Evolutionary conservation across 2,888 invertebrate genomes (phyloP).

Genomic region (Euplexia lucipara): DNA sequence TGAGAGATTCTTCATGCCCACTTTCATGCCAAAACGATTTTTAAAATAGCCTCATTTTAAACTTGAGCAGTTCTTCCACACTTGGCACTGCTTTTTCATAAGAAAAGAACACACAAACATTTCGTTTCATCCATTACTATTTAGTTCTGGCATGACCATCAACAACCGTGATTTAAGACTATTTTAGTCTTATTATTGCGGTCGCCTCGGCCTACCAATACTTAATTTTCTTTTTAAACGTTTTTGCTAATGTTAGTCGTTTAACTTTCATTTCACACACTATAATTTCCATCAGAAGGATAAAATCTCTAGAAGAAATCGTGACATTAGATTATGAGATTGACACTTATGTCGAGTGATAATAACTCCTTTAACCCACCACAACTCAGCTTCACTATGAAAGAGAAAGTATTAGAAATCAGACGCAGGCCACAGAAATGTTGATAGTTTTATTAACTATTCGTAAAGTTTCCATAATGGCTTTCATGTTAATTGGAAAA

Average conservation of each 20-base stretch:
- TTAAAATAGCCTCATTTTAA: background rate
- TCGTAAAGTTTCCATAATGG: background rate
- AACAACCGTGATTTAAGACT: too few species aligned
- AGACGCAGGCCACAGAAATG: constrained; percentile 20
- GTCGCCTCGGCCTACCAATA: background rate
- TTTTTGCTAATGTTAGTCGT: background rate
- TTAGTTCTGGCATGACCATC: too few species aligned
- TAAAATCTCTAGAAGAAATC: constrained; percentile 9
- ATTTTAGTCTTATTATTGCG: too few species aligned
- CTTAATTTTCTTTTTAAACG: background rate
- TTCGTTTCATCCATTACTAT: too few species aligned
- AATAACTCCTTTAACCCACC: constrained; percentile 17
- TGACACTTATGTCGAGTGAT: constrained; percentile 25
- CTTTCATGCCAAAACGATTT: too few species aligned
- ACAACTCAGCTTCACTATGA: constrained; percentile 11
- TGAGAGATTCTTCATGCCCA: too few species aligned
- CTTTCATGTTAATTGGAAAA: constrained; percentile 13
- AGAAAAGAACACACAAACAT: background rate
- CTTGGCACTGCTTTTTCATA: background rate
- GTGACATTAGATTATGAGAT: constrained; percentile 45
- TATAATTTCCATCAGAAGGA: constrained; percentile 13
- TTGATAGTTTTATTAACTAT: constrained; percentile 3
- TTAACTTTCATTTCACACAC: constrained; percentile 9
- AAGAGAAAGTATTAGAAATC: constrained; percentile 56
- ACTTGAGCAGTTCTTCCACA: background rate